Evolutionary conservation across 2,113 vertebrate species (phyloP), one percentile per base, ranked within the genome.

Genomic region (Tringa solitaria): DNA sequence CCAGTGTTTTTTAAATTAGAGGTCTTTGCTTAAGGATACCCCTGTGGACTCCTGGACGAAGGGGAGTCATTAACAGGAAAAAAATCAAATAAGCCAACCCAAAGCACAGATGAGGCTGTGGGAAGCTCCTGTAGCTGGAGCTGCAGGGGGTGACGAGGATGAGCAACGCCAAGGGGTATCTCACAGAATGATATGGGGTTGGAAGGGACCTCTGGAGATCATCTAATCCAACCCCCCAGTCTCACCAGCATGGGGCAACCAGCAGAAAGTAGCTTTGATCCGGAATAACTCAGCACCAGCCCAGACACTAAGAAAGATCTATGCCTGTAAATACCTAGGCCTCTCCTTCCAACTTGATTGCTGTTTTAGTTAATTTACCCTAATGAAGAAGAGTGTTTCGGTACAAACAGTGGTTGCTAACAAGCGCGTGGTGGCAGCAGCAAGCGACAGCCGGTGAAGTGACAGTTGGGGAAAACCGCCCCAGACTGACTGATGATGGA

Each of bases 341-440:
- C 46, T 80, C 75, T 78, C 57, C 72, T 70, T 56, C 91, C 30
- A 75, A 54, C 39, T 77, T 54, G 72, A 75, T 81, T 88, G 93
- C 69, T 91, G 35, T 93, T 97, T 96, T 39, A 94, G 87, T 60
- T 89, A 76, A 93, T 97, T 95, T 84, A 60, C n/a, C 26, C 73
- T 84, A 89, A 96, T 90, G 93, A 96, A 94, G 90, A 92, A 79
- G 39, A 80, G 61, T 95, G 96, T 95, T 96, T 86, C 6, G 9
- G 78, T 95, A 95, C 94, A 97, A 97, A 93, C 80, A 96, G 64
- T 21, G 22, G 48, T 91, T 93, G 70, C 79, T 95, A 89, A 87
- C 91, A 73, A 87, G 43, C 9, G 2, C 5, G 6, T 4, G 54
- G 41, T 84, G 37, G 41, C n/a, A 81, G 75, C 45, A 94, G 84